Base-by-base conservation (phyloP, 2,113 vertebrate genomes). In the Atlantisia rogersi region DNA sequence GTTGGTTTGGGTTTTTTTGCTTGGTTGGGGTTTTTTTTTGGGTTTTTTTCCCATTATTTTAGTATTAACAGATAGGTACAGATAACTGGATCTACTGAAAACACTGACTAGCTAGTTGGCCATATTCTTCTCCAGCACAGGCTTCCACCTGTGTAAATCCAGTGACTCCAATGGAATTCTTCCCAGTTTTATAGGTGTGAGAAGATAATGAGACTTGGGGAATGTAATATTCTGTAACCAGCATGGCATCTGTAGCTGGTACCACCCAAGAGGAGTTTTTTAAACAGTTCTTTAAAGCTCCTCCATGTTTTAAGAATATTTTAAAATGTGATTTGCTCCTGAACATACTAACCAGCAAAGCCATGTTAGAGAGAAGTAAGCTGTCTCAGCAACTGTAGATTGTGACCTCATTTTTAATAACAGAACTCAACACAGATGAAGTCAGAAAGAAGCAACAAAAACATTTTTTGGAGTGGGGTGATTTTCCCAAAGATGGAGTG, bases 191-290 rank as follows among this genome's bases (percentile, higher is more conserved):
- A 58, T 88, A 93, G 90, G 88, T 95, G 62, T 90, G 92, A 95
- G 68, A 92, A 11, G 48, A 83, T 96, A 88, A 93, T 94, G 92
- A 92, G 32, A n/a, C 63, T 86, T 28, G 0, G 71, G 42, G 68
- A 95, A 90, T 81, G 73, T 94, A 95, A 92, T 95, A 82, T 94
- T 94, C 95, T 88, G 76, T 93, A 95, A 93, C 93, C 90, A 95
- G 73, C 52, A 73, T 92, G 92, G 82, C 69, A 88, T 95, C 82
- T 95, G 60, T 86, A 93, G 63, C 76, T 94, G 95, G 94, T 88
- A 93, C 25, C 53, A 94, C 92, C 90, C 88, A 94, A 91, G 31
- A 86, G 15, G 60, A 86, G 69, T 53, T 88, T 94, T 93, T 96
- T 69, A 86, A 96, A 82, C 73, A 92, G 53, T 79, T 93, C 69